Conservation (phyloP, 2,888 invertebrate genomes). For the Ormyrus labotus region DNA sequence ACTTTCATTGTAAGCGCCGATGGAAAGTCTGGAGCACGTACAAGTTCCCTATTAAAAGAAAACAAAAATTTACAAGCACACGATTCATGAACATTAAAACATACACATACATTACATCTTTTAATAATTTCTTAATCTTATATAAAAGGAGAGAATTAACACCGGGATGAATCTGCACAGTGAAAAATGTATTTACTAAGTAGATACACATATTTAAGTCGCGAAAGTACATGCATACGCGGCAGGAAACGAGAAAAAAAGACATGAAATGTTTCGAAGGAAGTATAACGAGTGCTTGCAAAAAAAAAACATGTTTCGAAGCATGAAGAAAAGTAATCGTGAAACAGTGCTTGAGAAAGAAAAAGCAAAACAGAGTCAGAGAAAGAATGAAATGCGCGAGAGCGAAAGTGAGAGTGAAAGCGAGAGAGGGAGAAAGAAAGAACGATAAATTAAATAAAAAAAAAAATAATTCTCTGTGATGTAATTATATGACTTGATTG, state of each 20-base stretch:
- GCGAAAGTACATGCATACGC: conserved; percentile 44
- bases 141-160: conserved; percentile 48
- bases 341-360: conserved; percentile 26
- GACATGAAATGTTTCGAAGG: conserved; percentile 29
- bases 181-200: conserved; percentile 54
- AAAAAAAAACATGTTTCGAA: conserved; percentile 33
- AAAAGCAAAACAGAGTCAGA: conserved; percentile 36
- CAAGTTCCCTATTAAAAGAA: conserved; percentile 58
- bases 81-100: conserved; percentile 17
- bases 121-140: conserved; percentile 56
- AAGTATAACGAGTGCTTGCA: conserved; percentile 47
- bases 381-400: conserved; percentile 38
- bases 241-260: conserved; percentile 22
- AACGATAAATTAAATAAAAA: conserved; percentile 55
- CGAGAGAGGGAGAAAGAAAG: conserved; percentile 46
- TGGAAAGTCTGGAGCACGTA: conserved; percentile 59
- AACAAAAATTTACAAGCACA: conserved; percentile 49
- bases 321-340: conserved; percentile 30
- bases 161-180: conserved; percentile 56
- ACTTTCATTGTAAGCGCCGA: conserved; percentile 58
- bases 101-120: conserved; percentile 47
- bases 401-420: conserved; percentile 48
- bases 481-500: conserved; percentile 68
- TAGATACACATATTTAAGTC: conserved; percentile 51
- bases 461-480: conserved; percentile 69